These are phyloP conservation scores for Tinamus major DNA, from an alignment of 2,797 vertebrate genomes.

Conservation along the genomic window DNA sequence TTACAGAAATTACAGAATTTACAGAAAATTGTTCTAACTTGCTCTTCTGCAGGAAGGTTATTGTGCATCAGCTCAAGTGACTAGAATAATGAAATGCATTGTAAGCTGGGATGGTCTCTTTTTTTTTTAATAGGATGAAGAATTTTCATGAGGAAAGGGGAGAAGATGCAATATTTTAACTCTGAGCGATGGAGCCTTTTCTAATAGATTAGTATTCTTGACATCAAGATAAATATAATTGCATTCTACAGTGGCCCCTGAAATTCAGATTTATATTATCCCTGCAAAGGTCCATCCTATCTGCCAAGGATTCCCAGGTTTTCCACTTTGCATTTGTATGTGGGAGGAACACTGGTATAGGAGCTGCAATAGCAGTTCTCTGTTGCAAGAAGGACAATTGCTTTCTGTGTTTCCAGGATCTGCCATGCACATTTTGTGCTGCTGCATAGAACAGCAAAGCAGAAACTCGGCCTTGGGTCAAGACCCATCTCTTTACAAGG, in stretches of 20 bases:
- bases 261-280: background rate
- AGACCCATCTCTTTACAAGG: background rate
- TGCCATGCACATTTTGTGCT: background rate
- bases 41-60: background rate
- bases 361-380: background rate
- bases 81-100: background rate
- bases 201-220: background rate
- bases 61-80: background rate
- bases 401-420: background rate
- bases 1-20: background rate
- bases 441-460: background rate
- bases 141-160: background rate
- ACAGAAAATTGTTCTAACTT: background rate
- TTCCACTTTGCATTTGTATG: background rate
- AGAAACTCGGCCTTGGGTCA: background rate
- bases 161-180: background rate
- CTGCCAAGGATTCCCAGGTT: background rate
- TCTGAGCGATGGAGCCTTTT: background rate
- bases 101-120: background rate
- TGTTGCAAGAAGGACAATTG: background rate
- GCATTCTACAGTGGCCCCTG: background rate
- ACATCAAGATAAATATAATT: background rate
- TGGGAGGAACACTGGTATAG: background rate
- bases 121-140: background rate
- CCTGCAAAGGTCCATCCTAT: background rate